A percentile compares a stretch with the other conserved stretches of the same genome.
phyloP scores from a whole-genome alignment of 2,888 invertebrate species.

The Melanargia galathea region DNA sequence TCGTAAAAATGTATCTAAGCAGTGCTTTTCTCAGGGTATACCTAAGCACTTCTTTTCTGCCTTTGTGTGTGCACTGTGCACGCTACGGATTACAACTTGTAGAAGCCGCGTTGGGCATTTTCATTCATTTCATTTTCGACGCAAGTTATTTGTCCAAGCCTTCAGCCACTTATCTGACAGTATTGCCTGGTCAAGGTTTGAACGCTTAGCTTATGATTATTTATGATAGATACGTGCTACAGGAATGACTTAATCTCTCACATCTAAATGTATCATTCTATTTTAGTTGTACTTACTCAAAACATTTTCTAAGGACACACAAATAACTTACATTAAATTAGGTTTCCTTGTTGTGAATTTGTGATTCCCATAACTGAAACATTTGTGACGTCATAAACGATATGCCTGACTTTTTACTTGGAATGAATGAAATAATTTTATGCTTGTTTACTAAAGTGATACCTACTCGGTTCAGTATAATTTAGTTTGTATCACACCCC shows the following conservation, averaged over 20 bases:
- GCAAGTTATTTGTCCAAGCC: background rate
- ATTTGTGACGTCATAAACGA: no score
- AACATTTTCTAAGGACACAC: background rate
- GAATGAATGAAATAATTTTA: no score
- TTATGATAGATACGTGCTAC: conserved; percentile 24
- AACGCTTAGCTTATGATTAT: conserved; percentile 26
- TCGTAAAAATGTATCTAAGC: no score
- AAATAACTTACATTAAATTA: no score
- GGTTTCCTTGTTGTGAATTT: background rate
- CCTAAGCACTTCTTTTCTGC: no score
- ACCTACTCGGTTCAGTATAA: background rate
- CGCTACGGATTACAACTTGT: no score
- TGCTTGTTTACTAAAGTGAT: no score
- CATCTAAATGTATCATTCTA: conserved; percentile 11
- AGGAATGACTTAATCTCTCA: conserved; percentile 30
- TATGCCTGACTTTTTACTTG: no score
- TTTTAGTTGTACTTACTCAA: background rate
- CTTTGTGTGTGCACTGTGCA: no score
- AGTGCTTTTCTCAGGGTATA: no score
- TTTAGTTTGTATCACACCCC: conserved; percentile 10
- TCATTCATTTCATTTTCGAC: background rate
- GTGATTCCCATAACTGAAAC: no score
- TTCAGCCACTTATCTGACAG: conserved; percentile 32
- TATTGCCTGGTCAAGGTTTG: conserved; percentile 39
- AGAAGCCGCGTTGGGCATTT: background rate